Evolutionary conservation across 2,888 invertebrate genomes (phyloP).

Genomic region (Anorthoa munda): DNA sequence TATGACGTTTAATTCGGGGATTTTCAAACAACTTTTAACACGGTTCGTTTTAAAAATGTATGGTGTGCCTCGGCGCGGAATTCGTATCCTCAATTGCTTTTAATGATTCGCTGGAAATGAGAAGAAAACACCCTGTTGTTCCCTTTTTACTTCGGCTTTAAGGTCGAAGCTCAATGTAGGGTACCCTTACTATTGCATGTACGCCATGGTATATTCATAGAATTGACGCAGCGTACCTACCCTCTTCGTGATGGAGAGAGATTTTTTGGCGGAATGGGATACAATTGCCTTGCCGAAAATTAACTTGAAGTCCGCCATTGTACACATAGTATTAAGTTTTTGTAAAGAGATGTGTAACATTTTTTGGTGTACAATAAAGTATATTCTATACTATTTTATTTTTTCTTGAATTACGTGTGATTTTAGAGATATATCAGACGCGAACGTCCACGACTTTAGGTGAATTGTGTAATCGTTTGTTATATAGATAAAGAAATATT

Average conservation of each 20-base stretch:
- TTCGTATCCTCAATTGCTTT: slow-evolving; percentile 55
- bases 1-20: slow-evolving; percentile 32
- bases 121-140: slow-evolving; percentile 34
- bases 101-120: slow-evolving; percentile 58
- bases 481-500: not conserved
- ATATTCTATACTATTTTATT: not conserved
- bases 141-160: slow-evolving; percentile 49
- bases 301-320: not conserved
- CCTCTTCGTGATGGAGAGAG: not conserved
- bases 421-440: not conserved
- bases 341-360: too few species aligned
- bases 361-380: too few species aligned
- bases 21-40: slow-evolving; percentile 36
- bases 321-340: too few species aligned
- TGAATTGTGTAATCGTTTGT: not conserved
- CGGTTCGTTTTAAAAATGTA: slow-evolving; percentile 52
- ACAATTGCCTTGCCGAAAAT: not conserved
- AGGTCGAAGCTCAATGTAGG: slow-evolving; percentile 47
- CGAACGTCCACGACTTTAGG: too few species aligned
- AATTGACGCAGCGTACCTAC: slow-evolving; percentile 28
- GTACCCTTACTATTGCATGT: slow-evolving; percentile 48
- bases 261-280: not conserved
- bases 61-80: slow-evolving; percentile 27
- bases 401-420: not conserved
- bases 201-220: slow-evolving; percentile 49